Conservation (phyloP, 2,113 vertebrate species). For the Smithornis capensis region DNA sequence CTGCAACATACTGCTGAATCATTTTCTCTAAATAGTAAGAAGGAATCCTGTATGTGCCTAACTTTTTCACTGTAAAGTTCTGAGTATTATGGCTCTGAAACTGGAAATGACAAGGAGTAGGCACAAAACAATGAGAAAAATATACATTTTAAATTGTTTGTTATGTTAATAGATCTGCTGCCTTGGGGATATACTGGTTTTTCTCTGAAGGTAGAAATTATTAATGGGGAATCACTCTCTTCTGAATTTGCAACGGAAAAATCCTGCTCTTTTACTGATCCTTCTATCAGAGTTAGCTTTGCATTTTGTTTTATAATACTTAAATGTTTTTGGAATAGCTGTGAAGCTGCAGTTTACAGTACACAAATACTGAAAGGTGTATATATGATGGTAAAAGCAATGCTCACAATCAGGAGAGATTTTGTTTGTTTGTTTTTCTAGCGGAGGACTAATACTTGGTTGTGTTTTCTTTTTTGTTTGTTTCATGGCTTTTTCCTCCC, state of each 20-base stretch:
- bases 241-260: background rate
- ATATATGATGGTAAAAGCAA: background rate
- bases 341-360: background rate
- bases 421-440: background rate
- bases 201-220: background rate
- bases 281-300: background rate
- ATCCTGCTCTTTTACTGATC: background rate
- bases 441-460: background rate
- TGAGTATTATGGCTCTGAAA: background rate
- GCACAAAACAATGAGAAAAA: background rate
- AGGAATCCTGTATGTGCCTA: background rate
- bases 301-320: background rate
- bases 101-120: background rate
- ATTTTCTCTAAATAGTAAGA: background rate
- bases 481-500: background rate
- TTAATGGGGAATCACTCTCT: background rate
- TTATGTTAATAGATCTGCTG: background rate
- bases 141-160: background rate
- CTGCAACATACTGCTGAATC: background rate
- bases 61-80: background rate
- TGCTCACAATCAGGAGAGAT: background rate
- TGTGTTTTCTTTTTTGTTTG: background rate
- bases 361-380: background rate
- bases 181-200: background rate
- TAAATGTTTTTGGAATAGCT: background rate